Percentiles rank a stretch among this genome's conserved stretches.
These are phyloP conservation scores for Mustela nigripes DNA, from an alignment of 2,113 vertebrate species.

Conservation along the genomic window DNA sequence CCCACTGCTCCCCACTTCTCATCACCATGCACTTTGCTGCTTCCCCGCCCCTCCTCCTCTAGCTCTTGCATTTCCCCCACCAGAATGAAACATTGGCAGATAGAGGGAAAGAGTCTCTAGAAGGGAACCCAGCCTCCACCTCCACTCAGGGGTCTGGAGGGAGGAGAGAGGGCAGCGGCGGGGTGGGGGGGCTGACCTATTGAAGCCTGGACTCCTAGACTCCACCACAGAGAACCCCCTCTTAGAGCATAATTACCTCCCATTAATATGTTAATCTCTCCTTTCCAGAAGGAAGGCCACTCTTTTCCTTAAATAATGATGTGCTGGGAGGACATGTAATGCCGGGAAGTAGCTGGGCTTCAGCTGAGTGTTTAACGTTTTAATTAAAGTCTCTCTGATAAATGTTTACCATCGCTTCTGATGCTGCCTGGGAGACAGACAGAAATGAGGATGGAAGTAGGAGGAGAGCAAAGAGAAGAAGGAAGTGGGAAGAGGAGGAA, in stretches of 20 bases:
- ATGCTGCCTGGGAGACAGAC: slow-evolving; percentile 25
- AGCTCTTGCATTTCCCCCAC: background rate
- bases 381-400: slow-evolving; percentile 87
- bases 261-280: slow-evolving; percentile 86
- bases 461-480: background rate
- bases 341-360: slow-evolving; percentile 74
- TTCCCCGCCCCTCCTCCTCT: background rate
- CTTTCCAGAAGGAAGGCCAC: slow-evolving; percentile 76
- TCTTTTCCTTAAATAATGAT: slow-evolving; percentile 87
- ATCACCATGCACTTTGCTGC: background rate
- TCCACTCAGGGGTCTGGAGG: background rate
- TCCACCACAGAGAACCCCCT: slow-evolving; percentile 54
- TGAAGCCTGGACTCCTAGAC: background rate
- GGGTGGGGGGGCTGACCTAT: background rate
- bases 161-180: background rate
- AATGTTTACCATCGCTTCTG: slow-evolving; percentile 78
- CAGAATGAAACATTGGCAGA: background rate
- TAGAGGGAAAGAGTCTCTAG: background rate
- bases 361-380: slow-evolving; percentile 82
- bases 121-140: accelerated
- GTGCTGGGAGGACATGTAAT: slow-evolving; percentile 76
- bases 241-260: slow-evolving; percentile 82
- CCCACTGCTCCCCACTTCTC: background rate
- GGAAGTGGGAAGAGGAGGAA: too few relatives aligned
- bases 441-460: background rate